These are phyloP conservation scores for Lypha dubia DNA, from an alignment of 2,888 invertebrate genomes.

Conservation along the genomic window DNA sequence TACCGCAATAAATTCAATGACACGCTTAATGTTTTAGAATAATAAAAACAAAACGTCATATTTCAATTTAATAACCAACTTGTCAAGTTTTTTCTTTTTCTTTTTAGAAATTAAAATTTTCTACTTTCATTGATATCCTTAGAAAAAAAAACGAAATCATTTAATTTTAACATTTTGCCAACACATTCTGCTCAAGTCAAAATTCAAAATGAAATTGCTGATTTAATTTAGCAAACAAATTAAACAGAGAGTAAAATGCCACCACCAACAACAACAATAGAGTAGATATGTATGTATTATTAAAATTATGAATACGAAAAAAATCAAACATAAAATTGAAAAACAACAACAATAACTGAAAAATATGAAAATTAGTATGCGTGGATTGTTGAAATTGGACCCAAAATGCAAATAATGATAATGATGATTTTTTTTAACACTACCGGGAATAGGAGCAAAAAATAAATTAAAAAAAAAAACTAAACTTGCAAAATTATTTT, in stretches of 20 bases:
- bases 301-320: conserved; percentile 65
- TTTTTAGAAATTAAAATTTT: conserved; percentile 8
- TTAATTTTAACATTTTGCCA: conserved; percentile 44
- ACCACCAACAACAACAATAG: conserved; percentile 4
- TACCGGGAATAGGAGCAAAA: conserved; percentile 28
- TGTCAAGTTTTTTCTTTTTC: not conserved
- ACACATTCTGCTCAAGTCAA: conserved; percentile 58
- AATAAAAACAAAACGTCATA: not conserved
- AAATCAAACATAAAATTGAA: not conserved
- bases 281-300: conserved; percentile 59
- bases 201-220: conserved; percentile 60
- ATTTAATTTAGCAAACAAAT: conserved; percentile 68
- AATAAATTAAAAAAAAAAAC: not conserved
- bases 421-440: conserved; percentile 68
- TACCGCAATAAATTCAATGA: not conserved
- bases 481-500: conserved; percentile 23
- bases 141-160: conserved; percentile 19
- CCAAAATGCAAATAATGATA: conserved; percentile 70
- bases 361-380: conserved; percentile 61
- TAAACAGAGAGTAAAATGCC: conserved; percentile 35
- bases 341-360: conserved; percentile 1
- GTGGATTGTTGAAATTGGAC: conserved; percentile 65
- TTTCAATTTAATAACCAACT: conserved; percentile 35
- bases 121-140: conserved; percentile 14
- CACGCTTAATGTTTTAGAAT: conserved; percentile 8